Evolutionary conservation across 2,113 vertebrate genomes (phyloP).

Genomic region (Zootoca vivipara): DNA sequence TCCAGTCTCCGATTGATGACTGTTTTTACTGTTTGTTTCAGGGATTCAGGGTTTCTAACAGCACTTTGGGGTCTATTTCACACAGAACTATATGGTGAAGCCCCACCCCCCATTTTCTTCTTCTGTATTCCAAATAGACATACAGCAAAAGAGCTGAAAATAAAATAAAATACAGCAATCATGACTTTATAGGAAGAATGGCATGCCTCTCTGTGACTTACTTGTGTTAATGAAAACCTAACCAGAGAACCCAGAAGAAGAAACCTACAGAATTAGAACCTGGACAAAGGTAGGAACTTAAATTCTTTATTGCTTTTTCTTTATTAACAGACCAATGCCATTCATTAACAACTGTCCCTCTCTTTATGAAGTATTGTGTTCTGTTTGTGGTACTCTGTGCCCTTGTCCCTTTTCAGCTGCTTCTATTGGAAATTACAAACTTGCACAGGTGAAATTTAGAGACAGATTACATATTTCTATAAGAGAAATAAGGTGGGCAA

Average conservation of each 20-base stretch:
- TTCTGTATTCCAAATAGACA: not conserved
- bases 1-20: not conserved
- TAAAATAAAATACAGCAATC: not conserved
- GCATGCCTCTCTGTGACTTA: not conserved
- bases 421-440: not conserved
- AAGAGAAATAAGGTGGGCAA: not conserved
- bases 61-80: not conserved
- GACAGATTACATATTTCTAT: not conserved
- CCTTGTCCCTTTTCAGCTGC: not conserved
- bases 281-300: not conserved
- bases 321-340: not conserved
- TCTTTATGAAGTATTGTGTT: not conserved
- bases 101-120: not conserved
- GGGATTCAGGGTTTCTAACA: not conserved
- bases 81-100: not conserved
- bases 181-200: not conserved
- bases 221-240: not conserved
- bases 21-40: not conserved
- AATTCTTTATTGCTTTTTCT: not conserved
- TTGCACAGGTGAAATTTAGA: not conserved
- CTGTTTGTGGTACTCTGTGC: not conserved
- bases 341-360: not conserved
- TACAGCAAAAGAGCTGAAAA: not conserved
- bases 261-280: not conserved
- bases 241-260: not conserved